A percentile compares a stretch with the other conserved stretches of the same genome.
Conservation (phyloP, 2,797 vertebrate genomes). For the Synaphobranchus kaupii region DNA sequence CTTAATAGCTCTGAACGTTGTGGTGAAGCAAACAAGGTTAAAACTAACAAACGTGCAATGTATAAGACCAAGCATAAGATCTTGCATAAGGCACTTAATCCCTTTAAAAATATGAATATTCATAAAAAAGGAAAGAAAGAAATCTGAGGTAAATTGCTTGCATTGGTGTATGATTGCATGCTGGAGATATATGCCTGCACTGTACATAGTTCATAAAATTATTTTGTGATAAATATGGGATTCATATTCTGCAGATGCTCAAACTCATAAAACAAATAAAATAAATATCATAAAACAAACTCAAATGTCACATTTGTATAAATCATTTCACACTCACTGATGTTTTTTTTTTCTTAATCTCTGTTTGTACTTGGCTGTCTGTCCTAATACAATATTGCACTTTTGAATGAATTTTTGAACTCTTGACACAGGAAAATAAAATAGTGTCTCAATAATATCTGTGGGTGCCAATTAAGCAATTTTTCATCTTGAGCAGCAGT, state of each 20-base stretch:
- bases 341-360: not conserved
- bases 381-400: slow-evolving; percentile 26
- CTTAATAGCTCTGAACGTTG: slow-evolving; percentile 69
- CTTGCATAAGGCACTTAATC: slow-evolving; percentile 36
- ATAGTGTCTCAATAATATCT: slow-evolving; percentile 56
- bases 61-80: not conserved
- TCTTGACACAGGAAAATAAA: slow-evolving; percentile 57
- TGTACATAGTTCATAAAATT: not conserved
- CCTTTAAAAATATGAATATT: slow-evolving; percentile 35
- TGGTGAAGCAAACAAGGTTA: slow-evolving; percentile 46
- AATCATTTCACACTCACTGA: not conserved
- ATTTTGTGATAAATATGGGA: not conserved
- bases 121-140: not conserved
- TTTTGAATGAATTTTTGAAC: slow-evolving; percentile 49
- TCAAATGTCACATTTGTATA: not conserved
- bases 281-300: no score
- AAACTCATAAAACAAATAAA: not conserved
- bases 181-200: not conserved
- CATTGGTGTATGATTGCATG: not conserved
- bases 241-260: slow-evolving; percentile 11
- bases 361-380: not conserved
- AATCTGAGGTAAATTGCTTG: not conserved
- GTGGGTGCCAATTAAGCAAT: slow-evolving; percentile 69
- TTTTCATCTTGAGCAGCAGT: slow-evolving; percentile 69
- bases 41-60: slow-evolving; percentile 24